Evolutionary conservation across 2,888 invertebrate genomes (phyloP).

Genomic region (Hemithea aestivaria): DNA sequence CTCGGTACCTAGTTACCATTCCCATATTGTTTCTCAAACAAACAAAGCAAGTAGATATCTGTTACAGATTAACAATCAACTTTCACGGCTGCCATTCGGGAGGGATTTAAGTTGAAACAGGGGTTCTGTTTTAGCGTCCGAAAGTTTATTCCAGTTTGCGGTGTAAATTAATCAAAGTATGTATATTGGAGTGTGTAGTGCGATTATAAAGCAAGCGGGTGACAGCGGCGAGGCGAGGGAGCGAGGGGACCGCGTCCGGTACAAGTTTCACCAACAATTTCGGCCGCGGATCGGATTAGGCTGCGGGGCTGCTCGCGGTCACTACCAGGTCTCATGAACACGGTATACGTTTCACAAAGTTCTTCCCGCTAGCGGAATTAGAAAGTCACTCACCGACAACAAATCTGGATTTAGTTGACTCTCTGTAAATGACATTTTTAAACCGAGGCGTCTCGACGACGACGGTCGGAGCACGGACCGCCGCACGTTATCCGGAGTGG

Average conservation of each 20-base stretch:
- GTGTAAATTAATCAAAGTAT: conserved; percentile 74
- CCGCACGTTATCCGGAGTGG: conserved; percentile 46
- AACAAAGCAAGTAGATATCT: conserved; percentile 49
- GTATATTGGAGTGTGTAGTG: conserved; percentile 57
- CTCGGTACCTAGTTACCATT: conserved; percentile 33
- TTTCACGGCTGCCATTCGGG: conserved; percentile 50
- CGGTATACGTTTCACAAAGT: conserved; percentile 76
- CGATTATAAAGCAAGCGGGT: conserved; percentile 59
- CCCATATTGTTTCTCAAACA: conserved; percentile 37
- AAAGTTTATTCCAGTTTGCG: conserved; percentile 66
- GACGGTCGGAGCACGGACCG: conserved; percentile 42
- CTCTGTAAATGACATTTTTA: conserved; percentile 69
- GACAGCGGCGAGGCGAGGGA: conserved; percentile 26
- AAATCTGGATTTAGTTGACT: conserved; percentile 70
- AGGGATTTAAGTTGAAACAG: conserved; percentile 61
- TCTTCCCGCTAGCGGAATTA: conserved; percentile 65
- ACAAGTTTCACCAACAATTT: conserved; percentile 66
- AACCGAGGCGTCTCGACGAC: conserved; percentile 47
- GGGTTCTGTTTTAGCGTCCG: conserved; percentile 61
- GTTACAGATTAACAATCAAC: conserved; percentile 61
- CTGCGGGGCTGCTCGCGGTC: conserved; percentile 63
- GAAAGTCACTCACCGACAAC: conserved; percentile 72
- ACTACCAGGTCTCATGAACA: conserved; percentile 67
- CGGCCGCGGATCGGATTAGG: conserved; percentile 68
- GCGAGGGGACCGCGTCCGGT: conserved; percentile 39